Percentiles rank a stretch among this genome's conserved stretches.
Evolutionary conservation across 2,888 invertebrate species (phyloP).

Genomic region (Linyphia triangularis): DNA sequence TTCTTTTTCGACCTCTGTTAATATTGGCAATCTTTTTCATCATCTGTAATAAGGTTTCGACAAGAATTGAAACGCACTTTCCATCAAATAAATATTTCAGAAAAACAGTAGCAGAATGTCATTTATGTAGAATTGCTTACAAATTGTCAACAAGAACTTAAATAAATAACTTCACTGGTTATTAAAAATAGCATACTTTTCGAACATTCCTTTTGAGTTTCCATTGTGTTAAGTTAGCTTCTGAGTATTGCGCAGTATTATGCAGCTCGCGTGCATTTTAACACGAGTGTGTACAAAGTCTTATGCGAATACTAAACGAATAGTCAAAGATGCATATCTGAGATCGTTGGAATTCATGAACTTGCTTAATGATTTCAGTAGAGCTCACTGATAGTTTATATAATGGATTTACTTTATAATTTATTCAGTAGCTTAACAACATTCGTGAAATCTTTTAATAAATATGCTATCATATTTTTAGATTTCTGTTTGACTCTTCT

Average conservation of each 20-base stretch:
- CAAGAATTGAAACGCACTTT: too few relatives aligned
- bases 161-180: too few relatives aligned
- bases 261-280: conserved; percentile 38
- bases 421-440: conserved; percentile 27
- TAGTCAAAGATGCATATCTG: conserved; percentile 30
- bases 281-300: conserved; percentile 46
- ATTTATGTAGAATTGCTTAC: too few relatives aligned
- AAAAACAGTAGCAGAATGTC: too few relatives aligned
- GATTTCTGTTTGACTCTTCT: too few relatives aligned
- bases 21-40: too few relatives aligned
- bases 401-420: conserved; percentile 60
- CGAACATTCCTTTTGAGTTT: conserved; percentile 8
- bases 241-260: conserved; percentile 1
- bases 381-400: conserved; percentile 32
- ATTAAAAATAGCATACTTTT: too few relatives aligned
- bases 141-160: too few relatives aligned
- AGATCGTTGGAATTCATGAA: conserved; percentile 59
- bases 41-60: too few relatives aligned
- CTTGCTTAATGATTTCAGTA: conserved; percentile 65
- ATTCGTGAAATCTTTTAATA: conserved; percentile 53
- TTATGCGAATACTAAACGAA: conserved; percentile 70
- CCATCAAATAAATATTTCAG: too few relatives aligned
- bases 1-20: too few relatives aligned
- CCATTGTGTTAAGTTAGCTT: conserved; percentile 42
- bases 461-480: conserved; percentile 58